Evolutionary conservation across 2,113 vertebrate genomes (phyloP).

Genomic region (Coracopsis vasa): DNA sequence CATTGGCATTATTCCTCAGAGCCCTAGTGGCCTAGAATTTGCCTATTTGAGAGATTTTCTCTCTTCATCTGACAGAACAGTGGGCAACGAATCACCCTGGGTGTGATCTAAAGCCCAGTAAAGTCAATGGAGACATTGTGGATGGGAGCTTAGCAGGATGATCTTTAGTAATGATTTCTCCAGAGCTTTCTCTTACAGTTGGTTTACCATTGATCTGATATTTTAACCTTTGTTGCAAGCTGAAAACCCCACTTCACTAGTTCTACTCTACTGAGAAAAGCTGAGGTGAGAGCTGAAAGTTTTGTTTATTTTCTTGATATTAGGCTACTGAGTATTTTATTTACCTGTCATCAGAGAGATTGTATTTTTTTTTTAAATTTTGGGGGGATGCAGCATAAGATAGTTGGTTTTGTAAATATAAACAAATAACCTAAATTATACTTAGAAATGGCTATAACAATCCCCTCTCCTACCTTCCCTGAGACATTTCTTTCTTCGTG

Average conservation of each 20-base stretch:
- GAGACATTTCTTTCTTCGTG: background rate
- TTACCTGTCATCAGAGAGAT: background rate
- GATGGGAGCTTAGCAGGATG: slow-evolving; percentile 17
- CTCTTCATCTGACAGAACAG: slow-evolving; percentile 8
- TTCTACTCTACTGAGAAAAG: slow-evolving; percentile 15
- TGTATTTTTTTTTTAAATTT: background rate
- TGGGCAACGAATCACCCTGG: background rate
- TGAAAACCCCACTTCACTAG: slow-evolving; percentile 18
- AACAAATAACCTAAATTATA: background rate
- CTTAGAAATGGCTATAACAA: background rate
- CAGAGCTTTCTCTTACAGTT: slow-evolving; percentile 24
- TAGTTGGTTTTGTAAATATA: background rate
- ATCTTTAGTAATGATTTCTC: slow-evolving; percentile 54
- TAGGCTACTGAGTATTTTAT: background rate
- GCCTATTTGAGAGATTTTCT: background rate
- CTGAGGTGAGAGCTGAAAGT: background rate
- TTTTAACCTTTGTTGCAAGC: slow-evolving; percentile 44
- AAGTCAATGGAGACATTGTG: slow-evolving; percentile 31
- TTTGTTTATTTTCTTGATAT: slow-evolving; percentile 3
- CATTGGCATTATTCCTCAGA: background rate
- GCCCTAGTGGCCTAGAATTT: background rate
- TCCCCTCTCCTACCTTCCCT: background rate
- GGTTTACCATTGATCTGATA: slow-evolving; percentile 42
- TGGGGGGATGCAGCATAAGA: background rate
- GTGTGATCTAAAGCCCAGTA: slow-evolving; percentile 1